A percentile compares a stretch with the other conserved stretches of the same genome.
Evolutionary conservation across 2,113 vertebrate species (phyloP).

Genomic region (Laticauda laticaudata): DNA sequence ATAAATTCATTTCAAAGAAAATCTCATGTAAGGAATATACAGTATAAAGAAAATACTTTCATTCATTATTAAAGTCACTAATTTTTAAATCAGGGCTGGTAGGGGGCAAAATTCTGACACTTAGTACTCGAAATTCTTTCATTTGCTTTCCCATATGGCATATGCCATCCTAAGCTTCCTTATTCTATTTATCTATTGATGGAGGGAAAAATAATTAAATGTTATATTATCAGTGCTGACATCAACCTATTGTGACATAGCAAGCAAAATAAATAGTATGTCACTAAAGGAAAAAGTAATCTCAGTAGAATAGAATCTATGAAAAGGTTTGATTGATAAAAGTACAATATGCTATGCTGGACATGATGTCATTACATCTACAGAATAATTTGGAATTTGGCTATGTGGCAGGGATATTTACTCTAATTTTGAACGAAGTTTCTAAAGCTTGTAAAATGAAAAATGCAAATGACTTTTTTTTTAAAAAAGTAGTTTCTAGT

Average conservation of each 20-base stretch:
- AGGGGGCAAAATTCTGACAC: slow-evolving; percentile 23
- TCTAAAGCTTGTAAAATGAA: not conserved
- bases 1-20: slow-evolving; percentile 55
- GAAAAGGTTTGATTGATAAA: not conserved
- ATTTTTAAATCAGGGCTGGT: slow-evolving; percentile 38
- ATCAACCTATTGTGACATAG: not conserved
- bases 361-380: not conserved
- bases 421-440: not conserved
- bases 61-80: slow-evolving; percentile 27
- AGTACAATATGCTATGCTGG: not conserved
- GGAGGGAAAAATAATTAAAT: not conserved
- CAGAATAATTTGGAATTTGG: not conserved
- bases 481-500: not conserved
- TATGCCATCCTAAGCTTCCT: not conserved
- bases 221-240: not conserved
- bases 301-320: not conserved
- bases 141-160: not conserved
- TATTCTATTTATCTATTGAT: slow-evolving; percentile 18
- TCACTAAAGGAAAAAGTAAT: not conserved
- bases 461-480: not conserved
- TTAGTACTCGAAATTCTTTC: not conserved
- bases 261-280: slow-evolving; percentile 24
- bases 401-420: not conserved
- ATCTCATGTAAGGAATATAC: slow-evolving; percentile 37
- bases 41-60: slow-evolving; percentile 25